Evolutionary conservation across 2,113 vertebrate genomes (phyloP).

Genomic region (Corvus hawaiiensis): DNA sequence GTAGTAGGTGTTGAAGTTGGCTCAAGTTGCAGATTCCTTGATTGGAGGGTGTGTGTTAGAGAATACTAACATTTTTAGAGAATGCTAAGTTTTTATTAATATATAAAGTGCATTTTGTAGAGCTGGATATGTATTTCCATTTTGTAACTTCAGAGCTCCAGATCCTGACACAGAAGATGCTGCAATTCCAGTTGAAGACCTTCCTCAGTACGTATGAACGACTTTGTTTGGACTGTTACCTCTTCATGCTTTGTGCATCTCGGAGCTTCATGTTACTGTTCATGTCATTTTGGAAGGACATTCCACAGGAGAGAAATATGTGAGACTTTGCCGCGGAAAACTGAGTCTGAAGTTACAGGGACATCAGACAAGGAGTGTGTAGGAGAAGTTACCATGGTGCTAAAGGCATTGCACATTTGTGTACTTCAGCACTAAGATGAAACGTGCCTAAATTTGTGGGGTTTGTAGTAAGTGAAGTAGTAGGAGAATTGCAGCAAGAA

Average conservation of each 20-base stretch:
- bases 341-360: background rate
- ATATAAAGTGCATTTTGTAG: background rate
- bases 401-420: accelerated
- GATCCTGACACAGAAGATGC: constrained; percentile 79
- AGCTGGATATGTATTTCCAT: background rate
- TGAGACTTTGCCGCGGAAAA: background rate
- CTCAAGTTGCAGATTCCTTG: background rate
- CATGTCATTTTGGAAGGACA: background rate
- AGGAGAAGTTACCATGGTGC: background rate
- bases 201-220: constrained; percentile 80
- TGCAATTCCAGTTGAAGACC: constrained; percentile 82
- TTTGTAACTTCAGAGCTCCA: constrained; percentile 76
- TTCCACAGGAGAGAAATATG: background rate
- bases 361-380: background rate
- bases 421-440: background rate
- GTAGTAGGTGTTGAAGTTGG: background rate
- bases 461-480: background rate
- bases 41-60: background rate
- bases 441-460: accelerated
- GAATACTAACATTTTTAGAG: background rate
- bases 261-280: background rate
- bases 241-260: background rate
- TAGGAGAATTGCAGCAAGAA: background rate
- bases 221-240: background rate
- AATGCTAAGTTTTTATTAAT: background rate